Evolutionary conservation across 2,113 vertebrate species (phyloP), one percentile per base, ranked within the genome.

Genomic region (Pseudorhombus dupliciocellatus): DNA sequence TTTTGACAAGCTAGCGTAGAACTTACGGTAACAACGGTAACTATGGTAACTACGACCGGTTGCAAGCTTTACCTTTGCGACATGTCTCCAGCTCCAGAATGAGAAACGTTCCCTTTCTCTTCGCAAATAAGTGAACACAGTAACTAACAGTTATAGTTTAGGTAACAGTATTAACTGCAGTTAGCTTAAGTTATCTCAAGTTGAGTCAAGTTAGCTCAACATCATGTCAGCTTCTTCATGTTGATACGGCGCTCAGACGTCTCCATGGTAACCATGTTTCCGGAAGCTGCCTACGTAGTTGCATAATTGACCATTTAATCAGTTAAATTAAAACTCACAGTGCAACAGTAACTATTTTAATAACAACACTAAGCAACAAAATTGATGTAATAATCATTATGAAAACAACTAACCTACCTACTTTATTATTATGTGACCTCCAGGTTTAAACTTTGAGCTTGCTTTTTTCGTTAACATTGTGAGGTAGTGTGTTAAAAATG

Each of bases 211-310:
- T 12, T 37, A 37, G 34, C 34, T 37, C 34, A 40, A 31, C 22
- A 18, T 5, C 24, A 51, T 20, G 1, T n/a, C 4, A 22, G 52
- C 18, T 22, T 31, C n/a, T 20, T 8, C 15, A 9, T n/a, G 53
- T 67, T 70, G n/a, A 50, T 25, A 31, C 6, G 0, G 4, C 25
- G 57, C 18, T 66, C 50, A 10, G 11, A 21, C 7, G 80, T 87
- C 66, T 70, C 87, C 79, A 81, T 88, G 4, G 86, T 20, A 84
- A 90, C 89, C 16, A 34, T 22, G 5, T 60, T 15, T 53, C 57
- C 60, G 85, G 85, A 84, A 70, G 75, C 75, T 24, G 30, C 14
- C 25, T n/a, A 18, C 9, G 24, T 50, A 37, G 34, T 37, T 37
- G 10, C 3, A 37, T 37, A 12, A 37, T 44, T 44, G 16, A 44